Evolutionary conservation across 2,888 invertebrate genomes (phyloP).

Genomic region (Agrotis puta): DNA sequence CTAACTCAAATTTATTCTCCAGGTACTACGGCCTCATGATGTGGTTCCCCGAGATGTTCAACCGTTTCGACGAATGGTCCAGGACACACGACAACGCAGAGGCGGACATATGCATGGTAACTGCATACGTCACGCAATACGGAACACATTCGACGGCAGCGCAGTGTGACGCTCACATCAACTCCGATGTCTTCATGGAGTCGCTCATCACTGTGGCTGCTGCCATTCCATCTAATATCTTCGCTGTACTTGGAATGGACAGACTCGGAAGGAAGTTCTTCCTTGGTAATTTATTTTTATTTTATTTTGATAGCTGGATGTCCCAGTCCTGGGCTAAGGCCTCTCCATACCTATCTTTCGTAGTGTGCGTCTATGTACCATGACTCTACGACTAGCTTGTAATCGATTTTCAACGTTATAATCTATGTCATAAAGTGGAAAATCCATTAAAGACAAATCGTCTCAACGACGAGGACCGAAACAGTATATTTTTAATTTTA

Average conservation of each 20-base stretch:
- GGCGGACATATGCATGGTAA: constrained; percentile 94
- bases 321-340: too few species aligned
- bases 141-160: constrained; percentile 91
- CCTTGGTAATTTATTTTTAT: constrained; percentile 90
- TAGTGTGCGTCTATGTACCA: too few species aligned
- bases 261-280: constrained; percentile 96
- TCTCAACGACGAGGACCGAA: too few species aligned
- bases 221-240: constrained; percentile 96
- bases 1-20: constrained; percentile 36
- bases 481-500: too few species aligned
- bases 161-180: constrained; percentile 93
- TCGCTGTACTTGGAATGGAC: constrained; percentile 96
- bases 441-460: too few species aligned
- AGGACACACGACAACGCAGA: constrained; percentile 92
- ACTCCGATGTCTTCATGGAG: constrained; percentile 95
- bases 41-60: constrained; percentile 99
- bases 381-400: too few species aligned
- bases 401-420: too few species aligned
- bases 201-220: constrained; percentile 96
- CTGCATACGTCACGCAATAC: constrained; percentile 93
- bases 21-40: constrained; percentile 98
- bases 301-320: not conserved
- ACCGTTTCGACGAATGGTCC: constrained; percentile 96
- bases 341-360: too few species aligned
- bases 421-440: too few species aligned